phyloP scores from a whole-genome alignment of 2,113 vertebrate genomes.

The Sorex fumeus region DNA sequence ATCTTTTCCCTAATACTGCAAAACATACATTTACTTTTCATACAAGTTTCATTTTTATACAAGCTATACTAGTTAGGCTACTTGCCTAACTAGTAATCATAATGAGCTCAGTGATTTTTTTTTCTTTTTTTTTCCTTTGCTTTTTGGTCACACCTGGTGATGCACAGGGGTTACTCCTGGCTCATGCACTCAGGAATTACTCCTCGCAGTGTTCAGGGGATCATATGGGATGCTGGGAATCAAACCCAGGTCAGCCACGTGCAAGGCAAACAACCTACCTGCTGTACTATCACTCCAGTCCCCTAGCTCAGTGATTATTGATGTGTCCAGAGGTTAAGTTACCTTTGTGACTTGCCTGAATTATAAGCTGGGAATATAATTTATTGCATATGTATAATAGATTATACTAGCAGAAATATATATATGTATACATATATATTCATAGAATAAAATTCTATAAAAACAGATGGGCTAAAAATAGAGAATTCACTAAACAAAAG shows the following conservation, averaged over 20 bases:
- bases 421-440: slow-evolving; percentile 25
- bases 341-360: neutral
- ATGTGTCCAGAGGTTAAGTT: slow-evolving; percentile 19
- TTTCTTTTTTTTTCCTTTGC: too few species aligned
- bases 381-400: neutral
- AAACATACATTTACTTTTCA: slow-evolving; percentile 7
- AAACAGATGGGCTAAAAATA: slow-evolving; percentile 9
- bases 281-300: too few species aligned
- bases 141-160: too few species aligned
- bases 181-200: too few species aligned
- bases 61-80: neutral
- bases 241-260: too few species aligned
- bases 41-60: slow-evolving; percentile 46
- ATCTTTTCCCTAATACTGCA: slow-evolving; percentile 48
- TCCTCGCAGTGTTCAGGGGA: too few species aligned
- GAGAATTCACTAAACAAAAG: neutral
- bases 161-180: too few species aligned
- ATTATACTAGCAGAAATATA: slow-evolving; percentile 34
- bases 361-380: slow-evolving; percentile 23
- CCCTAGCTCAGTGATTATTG: neutral
- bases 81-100: slow-evolving; percentile 6
- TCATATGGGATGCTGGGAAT: too few species aligned
- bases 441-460: slow-evolving; percentile 35
- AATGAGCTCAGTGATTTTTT: neutral
- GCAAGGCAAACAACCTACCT: too few species aligned